A percentile compares a stretch with the other conserved stretches of the same genome.
Evolutionary conservation across 2,113 vertebrate genomes (phyloP).

Genomic region (Gavialis gangeticus): DNA sequence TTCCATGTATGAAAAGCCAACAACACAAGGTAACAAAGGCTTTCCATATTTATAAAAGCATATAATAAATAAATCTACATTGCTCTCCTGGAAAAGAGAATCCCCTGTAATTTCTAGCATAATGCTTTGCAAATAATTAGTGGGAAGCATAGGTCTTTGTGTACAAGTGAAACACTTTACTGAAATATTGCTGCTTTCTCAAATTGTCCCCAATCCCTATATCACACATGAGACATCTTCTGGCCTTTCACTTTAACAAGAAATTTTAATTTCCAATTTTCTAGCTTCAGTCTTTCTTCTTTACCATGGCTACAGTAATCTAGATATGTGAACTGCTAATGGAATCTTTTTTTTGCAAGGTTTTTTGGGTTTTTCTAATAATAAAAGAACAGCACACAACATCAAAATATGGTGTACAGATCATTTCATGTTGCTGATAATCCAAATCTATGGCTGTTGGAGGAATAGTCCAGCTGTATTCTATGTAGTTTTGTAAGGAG

Average conservation of each 20-base stretch:
- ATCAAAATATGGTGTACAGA: not conserved
- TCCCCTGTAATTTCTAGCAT: not conserved
- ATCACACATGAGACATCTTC: too few species aligned
- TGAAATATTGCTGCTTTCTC: not conserved
- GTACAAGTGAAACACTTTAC: not conserved
- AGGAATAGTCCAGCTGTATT: not conserved
- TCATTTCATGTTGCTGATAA: not conserved
- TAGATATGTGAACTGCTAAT: not conserved
- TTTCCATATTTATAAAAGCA: not conserved
- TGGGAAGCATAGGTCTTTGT: not conserved
- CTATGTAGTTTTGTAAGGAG: not conserved
- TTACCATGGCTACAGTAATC: not conserved
- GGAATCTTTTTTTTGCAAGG: not conserved
- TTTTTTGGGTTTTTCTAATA: not conserved
- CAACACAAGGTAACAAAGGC: not conserved
- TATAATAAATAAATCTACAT: not conserved
- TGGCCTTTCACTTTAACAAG: too few species aligned
- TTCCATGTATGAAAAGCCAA: not conserved
- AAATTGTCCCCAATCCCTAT: not conserved
- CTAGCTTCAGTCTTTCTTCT: not conserved
- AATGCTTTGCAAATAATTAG: not conserved
- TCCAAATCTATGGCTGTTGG: not conserved
- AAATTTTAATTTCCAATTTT: not conserved
- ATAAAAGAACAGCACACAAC: not conserved
- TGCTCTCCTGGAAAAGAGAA: not conserved